Base-by-base conservation (phyloP, 1,140 invertebrate genomes). In the Drosophila albomicans region DNA sequence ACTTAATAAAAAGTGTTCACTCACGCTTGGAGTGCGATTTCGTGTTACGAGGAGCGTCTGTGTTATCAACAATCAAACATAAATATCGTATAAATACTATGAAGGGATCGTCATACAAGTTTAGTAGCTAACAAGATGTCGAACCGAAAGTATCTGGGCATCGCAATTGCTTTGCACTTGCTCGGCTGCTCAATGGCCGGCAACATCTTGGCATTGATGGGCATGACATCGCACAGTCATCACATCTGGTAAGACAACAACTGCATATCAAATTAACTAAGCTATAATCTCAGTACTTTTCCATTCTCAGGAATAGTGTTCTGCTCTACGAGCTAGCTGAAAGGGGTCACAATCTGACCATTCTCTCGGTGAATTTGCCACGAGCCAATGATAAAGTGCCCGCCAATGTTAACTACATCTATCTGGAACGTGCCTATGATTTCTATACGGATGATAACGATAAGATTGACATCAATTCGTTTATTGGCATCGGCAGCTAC, bases 271-370 rank as follows among this genome's bases (percentile, higher is more conserved):
- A 15, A 35, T 57, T 11, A 10, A 56, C 2, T 41, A 32, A 25
- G 25, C 10, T 54, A 32, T 38, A 7, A 28, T 1, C 28, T 1
- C n/a, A 13, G 15, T 30, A 11, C 2, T 30, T 41, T 41, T 48
- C 8, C 8, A 13, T 13, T 56, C 32, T 41, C 16, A 67, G 69
- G 61, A 71, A 72, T 16, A 75, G 72, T 30, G 72, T 75, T 11
- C 25, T 82, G 15, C 41, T 77, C 3, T 25, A 77, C 11, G 74
- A 66, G 6, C 59, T 80, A 8, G 74, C 69, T 1, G 73, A 54
- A 25, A 51, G 74, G 38, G 80, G 77, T 5, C 80, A 77, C 25
- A 77, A 79, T 71, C 16, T 82, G 30, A 82, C 79, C 6, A 62
- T 81, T 45, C n/a, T 75, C 4, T 69, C 73, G 5, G 72, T 75